phyloP scores from a whole-genome alignment of 2,888 invertebrate genomes.

The Drosophila prostipennis region DNA sequence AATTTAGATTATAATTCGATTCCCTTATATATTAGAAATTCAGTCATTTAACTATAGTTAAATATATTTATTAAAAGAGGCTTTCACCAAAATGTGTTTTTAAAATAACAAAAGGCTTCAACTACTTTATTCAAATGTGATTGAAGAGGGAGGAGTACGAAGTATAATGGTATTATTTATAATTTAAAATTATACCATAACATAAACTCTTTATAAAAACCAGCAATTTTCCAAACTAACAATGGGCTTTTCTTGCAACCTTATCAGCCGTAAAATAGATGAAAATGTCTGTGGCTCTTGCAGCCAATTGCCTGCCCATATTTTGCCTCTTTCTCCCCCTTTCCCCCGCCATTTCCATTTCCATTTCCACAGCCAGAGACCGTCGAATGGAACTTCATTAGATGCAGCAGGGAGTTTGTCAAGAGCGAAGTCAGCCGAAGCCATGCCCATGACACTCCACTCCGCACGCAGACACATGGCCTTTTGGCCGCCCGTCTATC shows the following conservation, averaged over 20 bases:
- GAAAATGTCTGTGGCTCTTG: conserved; percentile 14
- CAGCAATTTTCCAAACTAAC: neutral
- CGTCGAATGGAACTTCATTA: conserved; percentile 68
- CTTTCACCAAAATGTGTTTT: too few species aligned
- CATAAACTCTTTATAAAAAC: neutral
- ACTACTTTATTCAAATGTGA: too few species aligned
- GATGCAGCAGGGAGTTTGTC: conserved; percentile 67
- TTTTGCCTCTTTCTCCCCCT: neutral
- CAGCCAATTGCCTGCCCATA: conserved; percentile 17
- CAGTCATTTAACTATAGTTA: too few species aligned
- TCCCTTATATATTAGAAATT: too few species aligned
- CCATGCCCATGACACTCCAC: conserved; percentile 65
- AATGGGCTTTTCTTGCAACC: neutral
- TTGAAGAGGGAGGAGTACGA: too few species aligned
- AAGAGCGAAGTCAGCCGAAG: conserved; percentile 49
- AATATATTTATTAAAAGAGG: too few species aligned
- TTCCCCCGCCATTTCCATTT: neutral
- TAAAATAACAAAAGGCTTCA: too few species aligned
- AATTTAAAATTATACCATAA: neutral
- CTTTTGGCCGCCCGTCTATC: conserved; percentile 48
- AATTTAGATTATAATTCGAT: too few species aligned
- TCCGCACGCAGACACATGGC: conserved; percentile 26
- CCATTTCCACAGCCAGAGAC: neutral
- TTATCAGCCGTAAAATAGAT: conserved; percentile 22
- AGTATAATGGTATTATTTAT: neutral